phyloP scores from a whole-genome alignment of 2,113 vertebrate genomes.

The Cynoglossus semilaevis region DNA sequence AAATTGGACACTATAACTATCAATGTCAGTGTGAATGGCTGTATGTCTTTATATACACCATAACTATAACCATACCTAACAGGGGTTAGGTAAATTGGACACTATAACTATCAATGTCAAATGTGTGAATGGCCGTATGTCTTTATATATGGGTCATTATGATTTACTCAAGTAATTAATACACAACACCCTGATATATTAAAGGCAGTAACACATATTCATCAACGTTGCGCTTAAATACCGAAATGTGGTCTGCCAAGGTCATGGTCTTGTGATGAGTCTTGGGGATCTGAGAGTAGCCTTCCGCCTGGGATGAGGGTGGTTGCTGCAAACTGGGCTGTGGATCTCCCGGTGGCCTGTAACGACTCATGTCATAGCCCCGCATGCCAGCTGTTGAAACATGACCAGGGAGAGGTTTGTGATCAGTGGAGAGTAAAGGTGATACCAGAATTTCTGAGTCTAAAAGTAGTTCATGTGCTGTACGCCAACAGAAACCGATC shows the following conservation, averaged over 20 bases:
- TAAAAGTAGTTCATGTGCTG: not conserved
- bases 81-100: too few relatives aligned
- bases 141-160: too few relatives aligned
- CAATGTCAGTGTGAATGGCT: too few relatives aligned
- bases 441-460: conserved; percentile 6
- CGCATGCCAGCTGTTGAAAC: conserved; percentile 74
- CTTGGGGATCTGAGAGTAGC: conserved; percentile 82
- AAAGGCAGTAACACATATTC: too few relatives aligned
- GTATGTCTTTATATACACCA: too few relatives aligned
- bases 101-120: too few relatives aligned
- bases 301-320: conserved; percentile 80
- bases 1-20: too few relatives aligned
- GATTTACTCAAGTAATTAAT: too few relatives aligned
- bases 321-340: conserved; percentile 81
- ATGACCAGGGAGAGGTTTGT: conserved; percentile 19
- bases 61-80: too few relatives aligned
- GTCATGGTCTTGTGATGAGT: conserved; percentile 95
- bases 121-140: too few relatives aligned
- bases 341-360: conserved; percentile 71
- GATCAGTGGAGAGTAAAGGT: conserved; percentile 2
- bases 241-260: conserved; percentile 96
- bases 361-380: conserved; percentile 85
- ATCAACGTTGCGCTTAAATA: conserved; percentile 49
- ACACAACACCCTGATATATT: too few relatives aligned
- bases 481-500: conserved; percentile 22